Percentiles rank a stretch among this genome's conserved stretches.
Conservation (phyloP, 2,888 invertebrate genomes). For the Dynastes tityus region DNA sequence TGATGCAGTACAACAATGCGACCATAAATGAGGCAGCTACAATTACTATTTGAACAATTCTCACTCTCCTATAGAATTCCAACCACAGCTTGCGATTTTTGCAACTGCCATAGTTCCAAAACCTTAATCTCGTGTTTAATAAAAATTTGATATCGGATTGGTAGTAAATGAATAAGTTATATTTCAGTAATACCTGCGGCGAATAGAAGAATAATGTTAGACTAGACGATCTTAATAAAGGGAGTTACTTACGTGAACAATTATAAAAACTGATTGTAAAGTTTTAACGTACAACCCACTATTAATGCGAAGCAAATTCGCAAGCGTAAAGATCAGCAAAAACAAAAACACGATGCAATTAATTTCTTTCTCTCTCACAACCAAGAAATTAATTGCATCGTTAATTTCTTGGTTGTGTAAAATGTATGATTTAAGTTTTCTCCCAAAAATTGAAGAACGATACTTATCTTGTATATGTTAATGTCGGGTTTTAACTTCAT, state of each 20-base stretch:
- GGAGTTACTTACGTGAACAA: neutral
- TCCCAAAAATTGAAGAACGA: neutral
- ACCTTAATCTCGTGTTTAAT: neutral
- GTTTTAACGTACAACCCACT: neutral
- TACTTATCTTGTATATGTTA: neutral
- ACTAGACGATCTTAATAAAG: neutral
- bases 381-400: too few species aligned
- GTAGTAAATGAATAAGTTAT: slow-evolving; percentile 16
- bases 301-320: neutral
- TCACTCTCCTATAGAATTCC: neutral
- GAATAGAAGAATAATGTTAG: neutral
- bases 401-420: neutral
- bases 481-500: neutral
- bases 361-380: too few species aligned
- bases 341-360: neutral
- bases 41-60: slow-evolving; percentile 10
- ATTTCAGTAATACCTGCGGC: slow-evolving; percentile 6
- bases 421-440: neutral
- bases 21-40: neutral
- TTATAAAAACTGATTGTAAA: neutral
- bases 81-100: neutral
- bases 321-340: neutral
- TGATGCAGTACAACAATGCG: slow-evolving; percentile 6
- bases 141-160: neutral
- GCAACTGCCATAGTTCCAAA: neutral